Conservation (phyloP, 2,888 invertebrate genomes). For the Xylocampa areola region DNA sequence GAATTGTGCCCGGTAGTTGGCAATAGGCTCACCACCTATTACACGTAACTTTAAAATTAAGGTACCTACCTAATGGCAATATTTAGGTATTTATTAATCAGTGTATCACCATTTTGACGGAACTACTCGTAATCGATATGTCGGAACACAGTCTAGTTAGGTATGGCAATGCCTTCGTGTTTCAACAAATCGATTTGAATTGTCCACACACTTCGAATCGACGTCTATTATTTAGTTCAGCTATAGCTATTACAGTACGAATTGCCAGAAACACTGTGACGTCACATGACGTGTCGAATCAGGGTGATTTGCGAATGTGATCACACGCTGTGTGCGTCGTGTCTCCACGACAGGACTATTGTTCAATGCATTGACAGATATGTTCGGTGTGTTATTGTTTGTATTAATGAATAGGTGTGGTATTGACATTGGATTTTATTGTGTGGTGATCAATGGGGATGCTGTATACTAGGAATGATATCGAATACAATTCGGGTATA, state of each 20-base stretch:
- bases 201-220: constrained; percentile 15
- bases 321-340: constrained; percentile 39
- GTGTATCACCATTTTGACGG: no score
- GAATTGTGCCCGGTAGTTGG: no score
- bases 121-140: no score
- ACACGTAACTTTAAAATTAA: no score
- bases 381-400: constrained; percentile 31
- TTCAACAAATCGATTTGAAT: constrained; percentile 18
- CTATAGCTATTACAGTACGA: constrained; percentile 21
- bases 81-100: no score
- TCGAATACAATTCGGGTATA: no score
- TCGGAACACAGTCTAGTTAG: no score
- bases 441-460: constrained; percentile 7
- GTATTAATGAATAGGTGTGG: constrained; percentile 28
- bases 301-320: constrained; percentile 54
- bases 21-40: no score
- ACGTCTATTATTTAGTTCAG: constrained; percentile 33
- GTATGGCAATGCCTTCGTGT: no score
- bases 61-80: no score
- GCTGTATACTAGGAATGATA: background rate
- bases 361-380: constrained; percentile 38
- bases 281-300: constrained; percentile 50
- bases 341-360: constrained; percentile 34
- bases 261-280: constrained; percentile 19
- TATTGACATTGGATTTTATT: constrained; percentile 35